Percentiles rank a stretch among this genome's conserved stretches.
Conservation (phyloP, 1,140 invertebrate species). For the Cherax destructor region DNA sequence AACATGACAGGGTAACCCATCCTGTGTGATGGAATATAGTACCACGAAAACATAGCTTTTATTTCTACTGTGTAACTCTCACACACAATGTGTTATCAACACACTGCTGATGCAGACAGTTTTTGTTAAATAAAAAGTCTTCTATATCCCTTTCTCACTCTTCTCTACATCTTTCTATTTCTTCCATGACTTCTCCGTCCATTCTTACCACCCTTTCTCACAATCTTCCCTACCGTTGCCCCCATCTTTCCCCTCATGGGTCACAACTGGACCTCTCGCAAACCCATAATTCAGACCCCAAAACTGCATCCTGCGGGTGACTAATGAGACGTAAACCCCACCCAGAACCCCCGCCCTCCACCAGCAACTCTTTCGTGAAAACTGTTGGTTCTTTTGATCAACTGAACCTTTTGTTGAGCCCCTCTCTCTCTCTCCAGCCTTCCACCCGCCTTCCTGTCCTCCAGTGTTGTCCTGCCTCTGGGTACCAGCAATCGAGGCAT, state of each 20-base stretch:
- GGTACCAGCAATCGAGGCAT: not conserved
- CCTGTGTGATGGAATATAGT: too few species aligned
- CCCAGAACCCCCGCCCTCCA: not conserved
- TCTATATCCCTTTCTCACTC: not conserved
- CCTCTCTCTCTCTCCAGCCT: not conserved
- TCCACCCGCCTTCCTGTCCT: not conserved
- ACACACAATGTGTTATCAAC: too few species aligned
- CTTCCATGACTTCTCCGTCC: not conserved
- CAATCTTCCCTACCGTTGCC: too few species aligned
- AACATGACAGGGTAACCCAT: too few species aligned
- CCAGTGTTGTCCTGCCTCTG: not conserved
- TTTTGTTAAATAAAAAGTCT: not conserved
- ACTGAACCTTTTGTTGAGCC: not conserved
- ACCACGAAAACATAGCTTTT: too few species aligned
- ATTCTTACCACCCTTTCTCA: not conserved
- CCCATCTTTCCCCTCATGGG: too few species aligned
- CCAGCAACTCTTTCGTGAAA: not conserved
- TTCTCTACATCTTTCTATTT: not conserved
- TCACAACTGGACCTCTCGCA: not conserved
- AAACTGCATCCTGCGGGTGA: not conserved
- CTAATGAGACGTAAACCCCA: not conserved
- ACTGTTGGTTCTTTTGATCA: conserved; percentile 2
- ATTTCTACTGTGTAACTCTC: too few species aligned
- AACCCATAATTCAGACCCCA: not conserved
- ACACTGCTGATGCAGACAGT: too few species aligned